Conservation (phyloP, 2,888 invertebrate genomes). For the Euclidia mi region DNA sequence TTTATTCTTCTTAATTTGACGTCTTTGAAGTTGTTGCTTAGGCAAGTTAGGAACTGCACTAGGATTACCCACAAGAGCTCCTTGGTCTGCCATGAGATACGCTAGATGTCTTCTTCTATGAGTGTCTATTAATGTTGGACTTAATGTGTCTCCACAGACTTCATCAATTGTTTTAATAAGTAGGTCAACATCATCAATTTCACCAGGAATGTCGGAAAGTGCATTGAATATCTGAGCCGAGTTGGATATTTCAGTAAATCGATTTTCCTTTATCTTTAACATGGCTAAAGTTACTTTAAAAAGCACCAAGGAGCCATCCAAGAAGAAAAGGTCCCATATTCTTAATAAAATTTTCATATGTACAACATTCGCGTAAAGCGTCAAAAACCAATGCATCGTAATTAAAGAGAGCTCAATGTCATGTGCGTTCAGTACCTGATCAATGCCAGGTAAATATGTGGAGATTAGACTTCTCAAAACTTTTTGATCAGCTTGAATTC, state of each 20-base stretch:
- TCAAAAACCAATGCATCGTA: slow-evolving; percentile 99
- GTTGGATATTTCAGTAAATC: slow-evolving; percentile 96
- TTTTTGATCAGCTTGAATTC: slow-evolving; percentile 98
- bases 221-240: slow-evolving; percentile 99
- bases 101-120: slow-evolving; percentile 97
- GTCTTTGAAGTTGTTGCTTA: slow-evolving; percentile 96
- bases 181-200: slow-evolving; percentile 97
- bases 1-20: slow-evolving; percentile 97
- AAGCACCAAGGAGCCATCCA: slow-evolving; percentile 98
- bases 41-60: slow-evolving; percentile 97
- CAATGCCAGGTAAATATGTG: slow-evolving; percentile 96
- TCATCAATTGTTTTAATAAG: slow-evolving; percentile 93
- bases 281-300: slow-evolving; percentile 98
- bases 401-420: slow-evolving; percentile 98
- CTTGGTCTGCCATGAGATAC: slow-evolving; percentile 99
- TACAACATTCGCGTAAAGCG: slow-evolving; percentile 98
- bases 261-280: slow-evolving; percentile 94
- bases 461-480: slow-evolving; percentile 98
- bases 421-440: slow-evolving; percentile 97
- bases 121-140: slow-evolving; percentile 96
- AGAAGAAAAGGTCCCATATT: slow-evolving; percentile 99
- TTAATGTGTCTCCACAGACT: slow-evolving; percentile 95
- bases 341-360: slow-evolving; percentile 97
- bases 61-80: slow-evolving; percentile 97
- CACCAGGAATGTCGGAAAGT: slow-evolving; percentile 98